Conservation (phyloP, 2,888 invertebrate species). For the Lycocerus yunnanus region DNA sequence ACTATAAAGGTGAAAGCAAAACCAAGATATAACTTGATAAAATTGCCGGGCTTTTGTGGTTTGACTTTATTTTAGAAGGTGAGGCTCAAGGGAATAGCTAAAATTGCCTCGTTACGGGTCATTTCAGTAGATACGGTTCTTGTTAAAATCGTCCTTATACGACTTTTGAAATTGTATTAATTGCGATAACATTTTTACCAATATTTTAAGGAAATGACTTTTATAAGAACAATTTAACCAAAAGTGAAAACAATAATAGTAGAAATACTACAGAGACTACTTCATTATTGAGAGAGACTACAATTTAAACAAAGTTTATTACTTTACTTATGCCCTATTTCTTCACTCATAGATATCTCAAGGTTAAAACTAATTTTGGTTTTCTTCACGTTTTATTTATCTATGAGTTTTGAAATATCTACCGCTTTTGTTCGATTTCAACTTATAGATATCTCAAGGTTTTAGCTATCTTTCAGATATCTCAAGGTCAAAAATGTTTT, state of each 20-base stretch:
- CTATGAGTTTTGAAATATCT: too few species aligned
- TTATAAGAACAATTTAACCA: not conserved
- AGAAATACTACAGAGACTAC: too few species aligned
- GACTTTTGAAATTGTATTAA: conserved; percentile 28
- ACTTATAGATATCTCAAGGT: too few species aligned
- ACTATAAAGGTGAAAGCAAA: conserved; percentile 30
- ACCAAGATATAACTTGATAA: conserved; percentile 30
- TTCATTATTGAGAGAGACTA: too few species aligned
- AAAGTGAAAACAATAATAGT: not conserved
- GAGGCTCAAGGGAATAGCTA: conserved; percentile 36
- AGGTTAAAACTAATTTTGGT: too few species aligned
- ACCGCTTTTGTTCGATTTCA: too few species aligned
- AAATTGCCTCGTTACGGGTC: conserved; percentile 41
- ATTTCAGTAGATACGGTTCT: conserved; percentile 38
- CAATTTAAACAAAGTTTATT: too few species aligned
- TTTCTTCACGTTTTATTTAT: too few species aligned
- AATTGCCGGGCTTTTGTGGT: conserved; percentile 30
- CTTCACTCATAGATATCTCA: too few species aligned
- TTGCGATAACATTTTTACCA: conserved; percentile 28
- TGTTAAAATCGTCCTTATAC: conserved; percentile 35
- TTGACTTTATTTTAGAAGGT: conserved; percentile 29
- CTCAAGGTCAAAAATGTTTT: too few species aligned
- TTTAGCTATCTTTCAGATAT: too few species aligned
- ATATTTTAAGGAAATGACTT: not conserved
- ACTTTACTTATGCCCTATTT: too few species aligned